phyloP scores from a whole-genome alignment of 2,888 invertebrate genomes.

The Carpatolechia fugitivella region DNA sequence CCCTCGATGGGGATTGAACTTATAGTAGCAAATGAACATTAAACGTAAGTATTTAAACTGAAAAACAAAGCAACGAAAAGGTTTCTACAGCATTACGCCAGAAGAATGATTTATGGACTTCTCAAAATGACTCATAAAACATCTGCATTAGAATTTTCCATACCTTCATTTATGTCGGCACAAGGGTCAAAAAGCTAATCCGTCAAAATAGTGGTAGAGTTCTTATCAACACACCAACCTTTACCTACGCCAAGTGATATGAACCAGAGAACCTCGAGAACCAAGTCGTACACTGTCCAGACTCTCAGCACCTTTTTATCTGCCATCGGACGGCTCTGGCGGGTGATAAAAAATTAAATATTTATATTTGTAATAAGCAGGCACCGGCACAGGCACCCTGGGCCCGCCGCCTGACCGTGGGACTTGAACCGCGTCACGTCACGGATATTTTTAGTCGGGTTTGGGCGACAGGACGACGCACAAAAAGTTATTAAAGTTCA shows the following conservation, averaged over 20 bases:
- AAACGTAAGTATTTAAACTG: too few species aligned
- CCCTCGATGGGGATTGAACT: too few species aligned
- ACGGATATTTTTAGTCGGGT: conserved; percentile 64
- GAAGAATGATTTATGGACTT: too few species aligned
- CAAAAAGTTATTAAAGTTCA: conserved; percentile 48
- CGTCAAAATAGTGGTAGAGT: neutral
- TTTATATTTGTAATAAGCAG: conserved; percentile 69
- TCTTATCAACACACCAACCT: neutral
- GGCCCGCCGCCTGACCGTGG: conserved; percentile 33
- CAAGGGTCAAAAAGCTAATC: too few species aligned
- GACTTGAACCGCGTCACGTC: conserved; percentile 55
- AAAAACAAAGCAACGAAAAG: too few species aligned
- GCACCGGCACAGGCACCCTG: neutral
- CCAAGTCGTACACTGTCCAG: conserved; percentile 41
- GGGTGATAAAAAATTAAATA: conserved; percentile 65
- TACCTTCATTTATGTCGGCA: too few species aligned
- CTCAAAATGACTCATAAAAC: too few species aligned
- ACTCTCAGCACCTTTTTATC: conserved; percentile 35
- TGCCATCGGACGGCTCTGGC: conserved; percentile 34
- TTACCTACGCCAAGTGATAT: conserved; percentile 6
- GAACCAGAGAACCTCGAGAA: conserved; percentile 6
- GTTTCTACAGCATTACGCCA: too few species aligned
- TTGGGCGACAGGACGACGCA: conserved; percentile 51
- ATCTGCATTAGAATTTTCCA: too few species aligned
- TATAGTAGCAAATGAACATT: too few species aligned